phyloP scores from a whole-genome alignment of 1,140 invertebrate genomes.

The Helicoverpa zea region DNA sequence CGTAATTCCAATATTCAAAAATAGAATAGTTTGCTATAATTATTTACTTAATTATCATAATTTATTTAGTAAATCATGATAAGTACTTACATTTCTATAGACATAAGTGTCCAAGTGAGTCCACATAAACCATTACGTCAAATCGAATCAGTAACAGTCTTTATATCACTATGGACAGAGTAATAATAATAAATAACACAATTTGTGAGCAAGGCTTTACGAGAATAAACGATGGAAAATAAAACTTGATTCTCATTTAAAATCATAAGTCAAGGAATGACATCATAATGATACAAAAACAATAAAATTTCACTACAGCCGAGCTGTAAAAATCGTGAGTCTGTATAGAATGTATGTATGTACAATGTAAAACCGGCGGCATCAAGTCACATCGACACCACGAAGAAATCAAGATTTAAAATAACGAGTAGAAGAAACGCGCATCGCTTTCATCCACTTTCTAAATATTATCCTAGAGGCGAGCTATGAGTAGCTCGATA shows the following conservation, averaged over 20 bases:
- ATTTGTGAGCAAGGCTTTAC: constrained; percentile 74
- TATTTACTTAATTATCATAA: constrained; percentile 60
- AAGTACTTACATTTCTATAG: constrained; percentile 66
- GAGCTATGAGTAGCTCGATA: neutral
- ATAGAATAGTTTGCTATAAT: constrained; percentile 58
- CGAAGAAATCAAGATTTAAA: constrained; percentile 31
- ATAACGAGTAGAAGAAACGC: constrained; percentile 32
- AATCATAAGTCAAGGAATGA: constrained; percentile 70
- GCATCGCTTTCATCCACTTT: constrained; percentile 24
- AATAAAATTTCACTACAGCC: constrained; percentile 42
- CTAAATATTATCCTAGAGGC: constrained; percentile 33
- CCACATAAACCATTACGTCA: constrained; percentile 45
- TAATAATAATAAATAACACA: constrained; percentile 75
- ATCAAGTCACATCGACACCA: constrained; percentile 17
- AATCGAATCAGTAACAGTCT: constrained; percentile 48
- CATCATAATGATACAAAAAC: constrained; percentile 53
- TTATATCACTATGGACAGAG: constrained; percentile 51
- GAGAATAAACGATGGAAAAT: constrained; percentile 51
- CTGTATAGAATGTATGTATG: constrained; percentile 31
- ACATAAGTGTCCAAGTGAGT: constrained; percentile 50
- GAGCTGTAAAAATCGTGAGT: constrained; percentile 11
- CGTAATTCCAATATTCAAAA: constrained; percentile 71
- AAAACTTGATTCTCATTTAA: constrained; percentile 44
- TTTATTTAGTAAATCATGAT: constrained; percentile 60
- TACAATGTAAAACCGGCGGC: constrained; percentile 29